Evolutionary conservation across 2,888 invertebrate genomes (phyloP).

Genomic region (Heliconius cydno): DNA sequence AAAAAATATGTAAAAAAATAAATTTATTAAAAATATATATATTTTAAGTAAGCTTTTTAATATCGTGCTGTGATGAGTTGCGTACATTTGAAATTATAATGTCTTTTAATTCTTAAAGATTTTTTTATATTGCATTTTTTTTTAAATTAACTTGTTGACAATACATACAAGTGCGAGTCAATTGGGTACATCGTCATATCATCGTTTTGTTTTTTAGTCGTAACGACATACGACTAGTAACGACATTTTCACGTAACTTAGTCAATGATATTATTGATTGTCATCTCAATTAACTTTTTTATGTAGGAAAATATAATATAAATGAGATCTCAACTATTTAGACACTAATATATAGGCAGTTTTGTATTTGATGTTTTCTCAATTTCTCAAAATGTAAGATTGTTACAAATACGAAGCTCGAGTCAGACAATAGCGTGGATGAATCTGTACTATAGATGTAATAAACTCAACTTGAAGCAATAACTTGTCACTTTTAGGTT

Average conservation of each 20-base stretch:
- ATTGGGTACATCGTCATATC: slow-evolving; percentile 38
- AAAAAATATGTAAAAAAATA: not conserved
- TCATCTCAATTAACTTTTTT: slow-evolving; percentile 11
- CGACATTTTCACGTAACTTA: slow-evolving; percentile 1
- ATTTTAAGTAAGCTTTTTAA: slow-evolving; percentile 30
- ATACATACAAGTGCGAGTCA: slow-evolving; percentile 34
- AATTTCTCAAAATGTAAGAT: not conserved
- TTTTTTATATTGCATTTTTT: slow-evolving; percentile 32
- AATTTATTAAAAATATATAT: slow-evolving; percentile 1
- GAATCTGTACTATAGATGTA: slow-evolving; percentile 8
- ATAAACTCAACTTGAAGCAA: slow-evolving; percentile 17
- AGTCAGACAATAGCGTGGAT: not conserved
- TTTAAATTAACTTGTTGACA: slow-evolving; percentile 23
- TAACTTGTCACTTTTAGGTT: slow-evolving; percentile 20
- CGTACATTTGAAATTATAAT: slow-evolving; percentile 29
- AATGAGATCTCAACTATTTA: slow-evolving; percentile 31
- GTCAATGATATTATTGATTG: not conserved
- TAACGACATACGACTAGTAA: not conserved
- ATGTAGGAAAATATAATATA: slow-evolving; percentile 3
- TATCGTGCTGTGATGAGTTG: slow-evolving; percentile 36
- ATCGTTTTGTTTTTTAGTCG: slow-evolving; percentile 22
- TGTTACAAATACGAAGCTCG: slow-evolving; percentile 4
- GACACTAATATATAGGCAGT: slow-evolving; percentile 14
- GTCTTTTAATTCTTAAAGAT: slow-evolving; percentile 17
- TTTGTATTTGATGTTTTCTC: slow-evolving; percentile 19